phyloP scores from a whole-genome alignment of 2,113 vertebrate species.

The Spheniscus mendiculus region DNA sequence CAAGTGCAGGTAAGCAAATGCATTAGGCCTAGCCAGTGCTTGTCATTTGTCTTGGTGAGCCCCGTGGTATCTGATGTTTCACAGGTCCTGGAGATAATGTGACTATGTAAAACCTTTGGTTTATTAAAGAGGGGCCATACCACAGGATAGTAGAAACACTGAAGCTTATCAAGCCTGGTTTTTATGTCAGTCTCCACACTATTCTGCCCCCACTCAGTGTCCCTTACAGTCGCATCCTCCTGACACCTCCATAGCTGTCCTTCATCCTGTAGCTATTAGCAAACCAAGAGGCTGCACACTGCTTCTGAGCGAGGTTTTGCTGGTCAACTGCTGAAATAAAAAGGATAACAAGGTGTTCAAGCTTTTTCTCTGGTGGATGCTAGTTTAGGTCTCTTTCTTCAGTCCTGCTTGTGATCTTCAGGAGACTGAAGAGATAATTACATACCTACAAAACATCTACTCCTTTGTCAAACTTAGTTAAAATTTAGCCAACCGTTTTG shows the following conservation, averaged over 20 bases:
- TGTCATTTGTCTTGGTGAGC: neutral
- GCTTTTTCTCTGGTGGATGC: neutral
- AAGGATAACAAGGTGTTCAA: neutral
- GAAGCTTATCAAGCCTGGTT: neutral
- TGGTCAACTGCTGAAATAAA: neutral
- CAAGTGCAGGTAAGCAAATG: neutral
- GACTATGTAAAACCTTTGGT: neutral
- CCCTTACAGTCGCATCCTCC: neutral
- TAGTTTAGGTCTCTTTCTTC: neutral
- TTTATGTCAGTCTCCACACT: neutral
- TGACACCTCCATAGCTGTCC: neutral
- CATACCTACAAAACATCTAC: neutral
- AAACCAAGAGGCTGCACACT: neutral
- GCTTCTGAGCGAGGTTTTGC: neutral
- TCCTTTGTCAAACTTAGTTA: neutral
- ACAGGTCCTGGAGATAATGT: neutral
- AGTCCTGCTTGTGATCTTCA: neutral
- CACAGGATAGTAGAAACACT: neutral
- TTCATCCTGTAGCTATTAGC: neutral
- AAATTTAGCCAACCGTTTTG: accelerated
- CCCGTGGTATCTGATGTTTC: neutral
- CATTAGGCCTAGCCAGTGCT: neutral
- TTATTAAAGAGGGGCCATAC: neutral
- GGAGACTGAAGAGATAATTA: neutral
- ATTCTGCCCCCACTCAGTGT: neutral